These are phyloP conservation scores for Ethmia dodecea DNA, from an alignment of 2,888 invertebrate genomes.

Conservation along the genomic window DNA sequence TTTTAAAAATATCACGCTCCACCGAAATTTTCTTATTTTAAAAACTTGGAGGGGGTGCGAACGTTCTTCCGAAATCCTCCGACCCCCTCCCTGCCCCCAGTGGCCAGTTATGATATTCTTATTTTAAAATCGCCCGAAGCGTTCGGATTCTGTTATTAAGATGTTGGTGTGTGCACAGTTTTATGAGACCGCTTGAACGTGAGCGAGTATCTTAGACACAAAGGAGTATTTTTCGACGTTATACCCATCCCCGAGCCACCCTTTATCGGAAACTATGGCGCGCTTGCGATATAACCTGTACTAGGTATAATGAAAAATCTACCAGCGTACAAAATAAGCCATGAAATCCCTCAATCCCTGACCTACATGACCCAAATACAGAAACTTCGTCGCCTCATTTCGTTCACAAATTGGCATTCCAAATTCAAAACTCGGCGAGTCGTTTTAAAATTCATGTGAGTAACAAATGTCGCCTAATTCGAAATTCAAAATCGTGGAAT, in stretches of 20 bases:
- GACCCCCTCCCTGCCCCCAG: slow-evolving; percentile 36
- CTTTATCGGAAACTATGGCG: slow-evolving; percentile 6
- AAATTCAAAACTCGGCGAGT: slow-evolving; percentile 24
- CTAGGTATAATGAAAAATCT: too few relatives aligned
- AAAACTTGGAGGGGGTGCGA: slow-evolving; percentile 64
- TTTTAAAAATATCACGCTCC: slow-evolving; percentile 78
- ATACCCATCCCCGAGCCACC: too few relatives aligned
- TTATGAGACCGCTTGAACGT: slow-evolving; percentile 47
- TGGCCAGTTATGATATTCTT: slow-evolving; percentile 75
- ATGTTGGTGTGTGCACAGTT: slow-evolving; percentile 61
- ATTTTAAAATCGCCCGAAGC: slow-evolving; percentile 73
- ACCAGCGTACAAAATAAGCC: too few relatives aligned
- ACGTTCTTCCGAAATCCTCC: slow-evolving; percentile 71
- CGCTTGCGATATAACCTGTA: too few relatives aligned
- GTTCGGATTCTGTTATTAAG: slow-evolving; percentile 74
- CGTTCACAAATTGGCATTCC: slow-evolving; percentile 19
- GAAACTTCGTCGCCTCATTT: slow-evolving; percentile 20
- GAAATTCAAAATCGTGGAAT: slow-evolving; percentile 31
- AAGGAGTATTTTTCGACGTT: slow-evolving; percentile 27
- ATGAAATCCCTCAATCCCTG: too few relatives aligned
- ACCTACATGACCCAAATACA: slow-evolving; percentile 50
- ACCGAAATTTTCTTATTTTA: slow-evolving; percentile 76
- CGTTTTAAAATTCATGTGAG: slow-evolving; percentile 11
- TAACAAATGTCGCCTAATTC: slow-evolving; percentile 25
- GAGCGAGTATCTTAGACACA: slow-evolving; percentile 42